Evolutionary conservation across 2,113 vertebrate genomes (phyloP).

Genomic region (Rhabdornis inornatus): DNA sequence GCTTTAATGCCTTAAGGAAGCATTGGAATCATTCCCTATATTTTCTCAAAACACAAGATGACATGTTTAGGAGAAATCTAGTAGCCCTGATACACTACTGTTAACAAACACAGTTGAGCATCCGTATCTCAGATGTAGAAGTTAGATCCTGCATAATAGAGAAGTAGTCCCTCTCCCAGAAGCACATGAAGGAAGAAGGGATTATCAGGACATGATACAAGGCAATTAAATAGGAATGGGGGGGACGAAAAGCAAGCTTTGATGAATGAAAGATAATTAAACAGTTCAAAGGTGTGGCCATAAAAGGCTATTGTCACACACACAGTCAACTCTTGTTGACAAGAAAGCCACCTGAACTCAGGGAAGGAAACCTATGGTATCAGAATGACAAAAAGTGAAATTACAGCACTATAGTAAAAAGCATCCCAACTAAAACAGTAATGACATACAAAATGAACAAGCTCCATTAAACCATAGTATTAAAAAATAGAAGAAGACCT

Average conservation of each 20-base stretch:
- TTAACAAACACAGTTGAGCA: background rate
- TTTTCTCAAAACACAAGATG: slow-evolving; percentile 14
- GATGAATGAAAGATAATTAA: background rate
- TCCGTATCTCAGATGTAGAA: fast-evolving
- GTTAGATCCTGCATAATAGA: background rate
- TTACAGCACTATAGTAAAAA: background rate
- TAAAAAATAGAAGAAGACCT: background rate
- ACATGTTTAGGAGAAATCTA: background rate
- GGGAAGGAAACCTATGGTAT: background rate
- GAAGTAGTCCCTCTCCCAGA: background rate
- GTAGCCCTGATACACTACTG: background rate
- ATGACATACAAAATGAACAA: background rate
- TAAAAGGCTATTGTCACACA: background rate
- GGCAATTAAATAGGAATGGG: background rate
- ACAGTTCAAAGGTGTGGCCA: background rate
- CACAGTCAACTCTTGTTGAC: background rate
- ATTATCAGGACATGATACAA: background rate
- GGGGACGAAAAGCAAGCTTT: background rate
- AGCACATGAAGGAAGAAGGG: background rate
- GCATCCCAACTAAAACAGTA: background rate
- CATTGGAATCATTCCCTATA: background rate
- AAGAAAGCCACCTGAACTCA: background rate
- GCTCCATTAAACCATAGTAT: background rate
- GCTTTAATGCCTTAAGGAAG: background rate
- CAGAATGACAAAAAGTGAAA: background rate